Evolutionary conservation across 1,140 invertebrate species (phyloP).

Genomic region (Liolophura sinensis): DNA sequence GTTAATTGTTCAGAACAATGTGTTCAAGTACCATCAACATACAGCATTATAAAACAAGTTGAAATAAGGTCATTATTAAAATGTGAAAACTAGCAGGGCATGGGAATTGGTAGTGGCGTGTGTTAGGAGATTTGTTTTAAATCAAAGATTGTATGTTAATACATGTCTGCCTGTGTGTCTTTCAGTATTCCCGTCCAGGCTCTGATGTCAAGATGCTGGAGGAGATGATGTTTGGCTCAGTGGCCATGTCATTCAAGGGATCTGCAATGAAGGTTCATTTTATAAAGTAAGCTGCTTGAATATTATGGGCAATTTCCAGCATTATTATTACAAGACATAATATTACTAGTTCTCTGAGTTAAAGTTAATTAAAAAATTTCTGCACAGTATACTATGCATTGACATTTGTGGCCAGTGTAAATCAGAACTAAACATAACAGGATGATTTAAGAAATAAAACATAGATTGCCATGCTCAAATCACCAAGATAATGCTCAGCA

Average conservation of each 20-base stretch:
- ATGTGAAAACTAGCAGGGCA: neutral
- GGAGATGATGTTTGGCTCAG: constrained; percentile 89
- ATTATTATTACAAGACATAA: too few relatives aligned
- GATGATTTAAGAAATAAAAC: too few relatives aligned
- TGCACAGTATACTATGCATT: too few relatives aligned
- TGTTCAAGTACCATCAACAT: neutral
- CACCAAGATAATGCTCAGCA: too few relatives aligned
- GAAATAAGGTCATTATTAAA: neutral
- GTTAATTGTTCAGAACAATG: neutral
- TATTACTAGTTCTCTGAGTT: too few relatives aligned
- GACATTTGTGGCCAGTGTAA: too few relatives aligned
- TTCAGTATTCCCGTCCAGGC: constrained; percentile 57
- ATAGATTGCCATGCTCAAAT: too few relatives aligned
- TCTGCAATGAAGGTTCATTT: constrained; percentile 74
- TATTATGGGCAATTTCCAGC: too few relatives aligned
- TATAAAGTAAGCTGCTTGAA: constrained; percentile 60
- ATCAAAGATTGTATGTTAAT: neutral
- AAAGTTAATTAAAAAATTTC: too few relatives aligned
- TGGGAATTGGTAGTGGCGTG: neutral
- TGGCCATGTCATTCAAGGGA: constrained; percentile 82
- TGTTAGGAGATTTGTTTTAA: neutral
- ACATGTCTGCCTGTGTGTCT: constrained; percentile 8
- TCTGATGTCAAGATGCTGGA: constrained; percentile 75
- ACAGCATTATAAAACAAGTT: neutral
- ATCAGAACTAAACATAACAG: too few relatives aligned